Percentiles rank a stretch among this genome's conserved stretches.
phyloP scores from a whole-genome alignment of 2,888 invertebrate species.

The Mycogona germanica region DNA sequence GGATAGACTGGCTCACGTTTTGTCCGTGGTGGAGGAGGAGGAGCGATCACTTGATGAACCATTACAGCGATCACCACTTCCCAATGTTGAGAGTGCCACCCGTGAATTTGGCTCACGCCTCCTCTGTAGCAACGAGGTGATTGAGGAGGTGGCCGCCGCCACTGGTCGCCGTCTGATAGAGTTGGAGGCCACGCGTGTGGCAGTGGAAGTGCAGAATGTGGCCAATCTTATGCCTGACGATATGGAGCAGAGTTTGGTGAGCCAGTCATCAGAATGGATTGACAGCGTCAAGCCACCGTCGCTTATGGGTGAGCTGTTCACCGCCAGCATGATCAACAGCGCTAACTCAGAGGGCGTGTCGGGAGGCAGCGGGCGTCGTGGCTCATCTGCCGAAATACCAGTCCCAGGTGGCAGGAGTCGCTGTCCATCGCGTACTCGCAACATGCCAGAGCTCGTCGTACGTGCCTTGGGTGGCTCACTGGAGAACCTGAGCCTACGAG shows the following conservation, averaged over 20 bases:
- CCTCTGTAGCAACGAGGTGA: not conserved
- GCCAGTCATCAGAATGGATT: slow-evolving; percentile 48
- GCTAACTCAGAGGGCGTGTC: slow-evolving; percentile 23
- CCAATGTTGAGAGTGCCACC: not conserved
- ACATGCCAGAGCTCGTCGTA: slow-evolving; percentile 23
- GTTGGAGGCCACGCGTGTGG: slow-evolving; percentile 56
- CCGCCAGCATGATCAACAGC: slow-evolving; percentile 24
- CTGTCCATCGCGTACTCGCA: slow-evolving; percentile 18
- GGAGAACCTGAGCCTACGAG: slow-evolving; percentile 19
- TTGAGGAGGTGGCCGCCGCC: not conserved
- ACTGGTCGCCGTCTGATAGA: not conserved
- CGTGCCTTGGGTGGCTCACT: slow-evolving; percentile 19
- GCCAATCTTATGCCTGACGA: slow-evolving; percentile 23
- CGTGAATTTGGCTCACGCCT: too few relatives aligned
- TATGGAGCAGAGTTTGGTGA: slow-evolving; percentile 48
- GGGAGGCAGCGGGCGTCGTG: slow-evolving; percentile 18
- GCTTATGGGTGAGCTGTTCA: slow-evolving; percentile 51
- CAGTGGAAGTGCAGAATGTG: slow-evolving; percentile 27
- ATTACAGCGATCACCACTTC: not conserved
- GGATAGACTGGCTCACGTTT: too few relatives aligned
- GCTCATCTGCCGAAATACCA: slow-evolving; percentile 3
- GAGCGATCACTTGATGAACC: not conserved
- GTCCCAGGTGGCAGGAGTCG: not conserved
- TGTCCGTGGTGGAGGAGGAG: not conserved
- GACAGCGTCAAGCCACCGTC: slow-evolving; percentile 66